Conservation (phyloP, 2,888 invertebrate genomes). For the Dilophus febrilis region DNA sequence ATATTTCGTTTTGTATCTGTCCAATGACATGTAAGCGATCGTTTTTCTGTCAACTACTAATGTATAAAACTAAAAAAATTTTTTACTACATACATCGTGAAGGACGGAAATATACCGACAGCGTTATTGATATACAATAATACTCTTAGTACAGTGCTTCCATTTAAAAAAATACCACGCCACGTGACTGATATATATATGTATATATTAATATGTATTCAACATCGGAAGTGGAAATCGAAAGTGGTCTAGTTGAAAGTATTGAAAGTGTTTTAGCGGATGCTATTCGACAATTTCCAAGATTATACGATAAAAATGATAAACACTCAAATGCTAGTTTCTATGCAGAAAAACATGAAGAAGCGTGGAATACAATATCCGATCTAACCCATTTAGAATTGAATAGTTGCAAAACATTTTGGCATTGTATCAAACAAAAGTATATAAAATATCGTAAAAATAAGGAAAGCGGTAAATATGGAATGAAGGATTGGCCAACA, state of each 20-base stretch:
- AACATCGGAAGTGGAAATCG: too few relatives aligned
- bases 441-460: conserved; percentile 4
- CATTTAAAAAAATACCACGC: too few relatives aligned
- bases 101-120: too few relatives aligned
- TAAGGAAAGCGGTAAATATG: conserved; percentile 1
- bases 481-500: conserved; percentile 1
- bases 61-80: too few relatives aligned
- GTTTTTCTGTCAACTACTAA: too few relatives aligned
- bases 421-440: conserved; percentile 5
- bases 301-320: neutral
- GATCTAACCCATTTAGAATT: conserved; percentile 3
- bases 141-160: too few relatives aligned
- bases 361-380: conserved; percentile 4
- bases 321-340: neutral
- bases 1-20: too few relatives aligned
- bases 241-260: neutral
- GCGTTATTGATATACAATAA: too few relatives aligned
- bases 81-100: too few relatives aligned
- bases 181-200: too few relatives aligned
- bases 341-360: neutral
- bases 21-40: too few relatives aligned
- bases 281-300: conserved; percentile 1
- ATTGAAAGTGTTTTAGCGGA: conserved; percentile 1
- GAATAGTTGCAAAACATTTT: conserved; percentile 4
- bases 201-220: conserved; percentile 1